Evolutionary conservation across 2,888 invertebrate species (phyloP).

Genomic region (Drosophila prolongata): DNA sequence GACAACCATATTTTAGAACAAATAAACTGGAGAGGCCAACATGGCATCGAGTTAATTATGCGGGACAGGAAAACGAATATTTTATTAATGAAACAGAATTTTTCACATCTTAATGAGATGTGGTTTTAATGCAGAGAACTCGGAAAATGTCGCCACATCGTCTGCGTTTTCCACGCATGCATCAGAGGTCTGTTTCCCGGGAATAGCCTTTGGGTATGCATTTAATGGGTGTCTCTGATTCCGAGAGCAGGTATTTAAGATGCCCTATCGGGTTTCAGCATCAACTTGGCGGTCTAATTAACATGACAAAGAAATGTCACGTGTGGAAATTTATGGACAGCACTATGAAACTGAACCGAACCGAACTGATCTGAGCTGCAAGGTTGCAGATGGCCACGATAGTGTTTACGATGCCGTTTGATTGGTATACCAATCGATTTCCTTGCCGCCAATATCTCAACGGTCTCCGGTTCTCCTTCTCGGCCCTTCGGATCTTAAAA

Average conservation of each 20-base stretch:
- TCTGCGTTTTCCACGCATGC: constrained; percentile 47
- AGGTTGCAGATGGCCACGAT: constrained; percentile 69
- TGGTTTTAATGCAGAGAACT: background rate
- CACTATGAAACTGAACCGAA: constrained; percentile 47
- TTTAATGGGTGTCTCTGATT: constrained; percentile 53
- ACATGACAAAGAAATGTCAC: constrained; percentile 81
- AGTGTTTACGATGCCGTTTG: constrained; percentile 78
- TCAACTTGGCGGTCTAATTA: constrained; percentile 79
- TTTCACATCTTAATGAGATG: constrained; percentile 45
- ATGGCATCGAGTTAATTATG: constrained; percentile 29
- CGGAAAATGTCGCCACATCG: constrained; percentile 60
- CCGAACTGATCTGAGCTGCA: constrained; percentile 36
- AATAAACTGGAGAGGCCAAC: constrained; percentile 5
- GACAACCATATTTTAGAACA: constrained; percentile 5
- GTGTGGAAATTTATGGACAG: constrained; percentile 68
- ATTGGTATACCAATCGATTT: constrained; percentile 72
- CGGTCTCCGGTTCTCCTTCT: constrained; percentile 17
- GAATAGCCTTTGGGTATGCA: constrained; percentile 52
- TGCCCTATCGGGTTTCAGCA: constrained; percentile 78
- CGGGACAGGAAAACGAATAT: constrained; percentile 23
- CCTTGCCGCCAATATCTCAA: constrained; percentile 53
- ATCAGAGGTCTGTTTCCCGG: constrained; percentile 37
- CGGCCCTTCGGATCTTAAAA: background rate
- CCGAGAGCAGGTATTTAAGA: constrained; percentile 70
- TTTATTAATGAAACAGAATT: constrained; percentile 38